Conservation (phyloP, 2,113 vertebrate species). For the Hipposideros armiger region DNA sequence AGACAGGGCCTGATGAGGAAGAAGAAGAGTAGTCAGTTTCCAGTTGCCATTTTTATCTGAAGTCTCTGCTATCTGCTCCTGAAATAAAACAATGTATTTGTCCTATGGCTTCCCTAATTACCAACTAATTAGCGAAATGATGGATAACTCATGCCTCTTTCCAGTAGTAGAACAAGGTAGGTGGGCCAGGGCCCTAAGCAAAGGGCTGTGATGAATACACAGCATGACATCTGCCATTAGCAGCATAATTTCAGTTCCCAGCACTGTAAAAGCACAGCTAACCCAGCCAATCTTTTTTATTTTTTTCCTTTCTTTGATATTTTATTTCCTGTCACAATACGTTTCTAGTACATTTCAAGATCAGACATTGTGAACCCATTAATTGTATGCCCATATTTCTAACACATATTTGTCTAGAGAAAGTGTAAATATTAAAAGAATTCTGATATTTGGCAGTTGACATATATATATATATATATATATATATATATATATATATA, state of each 20-base stretch:
- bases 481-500: too few relatives aligned
- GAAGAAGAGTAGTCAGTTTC: not conserved
- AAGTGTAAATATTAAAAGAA: not conserved
- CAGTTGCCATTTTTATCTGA: not conserved
- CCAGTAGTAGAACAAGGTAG: conserved; percentile 32
- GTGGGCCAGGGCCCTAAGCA: conserved; percentile 59
- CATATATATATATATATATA: not conserved
- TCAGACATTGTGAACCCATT: not conserved
- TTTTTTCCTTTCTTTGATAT: not conserved
- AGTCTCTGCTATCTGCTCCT: not conserved
- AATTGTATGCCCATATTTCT: not conserved
- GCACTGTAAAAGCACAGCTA: not conserved
- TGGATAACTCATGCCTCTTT: conserved; percentile 57
- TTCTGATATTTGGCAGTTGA: not conserved
- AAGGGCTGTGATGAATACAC: conserved; percentile 4
- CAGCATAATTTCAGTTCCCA: conserved; percentile 18
- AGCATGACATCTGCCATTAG: conserved; percentile 48
- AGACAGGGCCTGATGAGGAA: not conserved
- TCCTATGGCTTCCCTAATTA: conserved; percentile 69
- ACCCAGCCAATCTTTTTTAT: conserved; percentile 6
- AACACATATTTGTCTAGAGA: not conserved
- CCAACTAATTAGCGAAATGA: conserved; percentile 71
- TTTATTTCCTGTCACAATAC: not conserved
- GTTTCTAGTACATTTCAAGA: not conserved
- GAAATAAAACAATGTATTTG: conserved; percentile 25